These are phyloP conservation scores for Stichopus chloronotus DNA, from an alignment of 35 echinoderm and acorn worm genomes.

Conservation along the genomic window DNA sequence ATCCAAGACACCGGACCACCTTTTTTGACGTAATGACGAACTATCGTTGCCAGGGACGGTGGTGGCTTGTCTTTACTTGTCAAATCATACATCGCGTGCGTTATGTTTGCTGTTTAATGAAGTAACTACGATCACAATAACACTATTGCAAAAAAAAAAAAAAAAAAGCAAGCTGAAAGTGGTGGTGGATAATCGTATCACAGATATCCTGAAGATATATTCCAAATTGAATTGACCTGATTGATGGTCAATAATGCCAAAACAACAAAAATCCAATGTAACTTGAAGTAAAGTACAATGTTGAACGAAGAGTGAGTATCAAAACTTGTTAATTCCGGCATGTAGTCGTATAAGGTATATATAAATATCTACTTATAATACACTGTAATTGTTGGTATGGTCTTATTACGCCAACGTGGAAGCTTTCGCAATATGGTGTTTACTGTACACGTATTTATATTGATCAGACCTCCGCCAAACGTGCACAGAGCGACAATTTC, in stretches of 20 bases:
- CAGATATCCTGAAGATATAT: background rate
- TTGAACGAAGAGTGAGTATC: too few species aligned
- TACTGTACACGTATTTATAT: background rate
- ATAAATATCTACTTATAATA: too few species aligned
- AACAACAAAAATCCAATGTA: too few species aligned
- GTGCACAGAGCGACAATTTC: background rate
- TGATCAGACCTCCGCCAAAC: background rate
- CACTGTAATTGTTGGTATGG: too few species aligned
- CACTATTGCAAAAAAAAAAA: too few species aligned
- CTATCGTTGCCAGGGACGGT: background rate
- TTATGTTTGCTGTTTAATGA: background rate
- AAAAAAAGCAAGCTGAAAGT: background rate
- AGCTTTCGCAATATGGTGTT: background rate
- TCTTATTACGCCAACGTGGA: background rate
- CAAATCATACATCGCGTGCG: background rate
- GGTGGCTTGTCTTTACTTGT: slow-evolving; percentile 43
- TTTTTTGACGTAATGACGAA: slow-evolving; percentile 28
- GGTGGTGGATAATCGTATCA: background rate
- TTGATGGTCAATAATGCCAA: too few species aligned
- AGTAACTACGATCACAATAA: background rate
- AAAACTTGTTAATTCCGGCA: too few species aligned
- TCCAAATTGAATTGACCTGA: too few species aligned
- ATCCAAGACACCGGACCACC: slow-evolving; percentile 10
- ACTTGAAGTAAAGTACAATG: too few species aligned
- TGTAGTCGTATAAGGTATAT: too few species aligned